Percentiles rank a stretch among this genome's conserved stretches.
phyloP scores from a whole-genome alignment of 2,113 vertebrate species.

The Scalopus aquaticus region DNA sequence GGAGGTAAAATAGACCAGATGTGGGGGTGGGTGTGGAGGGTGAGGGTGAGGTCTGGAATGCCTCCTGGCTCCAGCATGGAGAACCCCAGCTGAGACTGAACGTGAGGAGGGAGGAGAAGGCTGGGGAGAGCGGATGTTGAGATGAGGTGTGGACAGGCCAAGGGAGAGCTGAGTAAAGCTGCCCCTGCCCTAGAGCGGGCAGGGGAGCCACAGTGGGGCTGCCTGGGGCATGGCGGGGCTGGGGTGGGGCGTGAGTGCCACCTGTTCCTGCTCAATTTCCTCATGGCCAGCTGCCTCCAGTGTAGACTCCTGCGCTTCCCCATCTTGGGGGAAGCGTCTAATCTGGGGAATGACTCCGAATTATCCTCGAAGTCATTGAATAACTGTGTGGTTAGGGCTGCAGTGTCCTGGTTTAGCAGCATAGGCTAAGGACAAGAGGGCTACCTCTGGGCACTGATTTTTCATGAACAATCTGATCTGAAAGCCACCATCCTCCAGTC shows the following conservation, averaged over 20 bases:
- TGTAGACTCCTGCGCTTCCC: not conserved
- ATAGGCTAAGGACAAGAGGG: fast-evolving
- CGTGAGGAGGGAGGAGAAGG: not conserved
- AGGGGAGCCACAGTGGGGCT: not conserved
- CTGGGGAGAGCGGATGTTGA: not conserved
- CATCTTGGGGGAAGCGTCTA: not conserved
- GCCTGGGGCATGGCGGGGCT: fast-evolving
- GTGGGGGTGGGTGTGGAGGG: fast-evolving
- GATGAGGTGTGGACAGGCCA: not conserved
- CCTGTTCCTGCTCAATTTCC: not conserved
- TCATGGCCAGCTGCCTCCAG: not conserved
- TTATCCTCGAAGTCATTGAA: not conserved
- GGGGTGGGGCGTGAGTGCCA: fast-evolving
- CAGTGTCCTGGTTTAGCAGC: not conserved
- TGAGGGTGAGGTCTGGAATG: not conserved
- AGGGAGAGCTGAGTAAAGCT: no score
- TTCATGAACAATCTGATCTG: not conserved
- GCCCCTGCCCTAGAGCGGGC: not conserved
- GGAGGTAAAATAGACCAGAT: not conserved
- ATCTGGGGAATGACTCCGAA: not conserved
- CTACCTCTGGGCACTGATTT: not conserved
- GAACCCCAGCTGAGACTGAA: fast-evolving
- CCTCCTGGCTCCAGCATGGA: not conserved
- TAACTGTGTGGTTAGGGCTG: not conserved
- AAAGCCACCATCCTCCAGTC: not conserved